Percentiles rank a stretch among this genome's conserved stretches.
Evolutionary conservation across 2,797 vertebrate genomes (phyloP).

Genomic region (Emydoidea blandingii): DNA sequence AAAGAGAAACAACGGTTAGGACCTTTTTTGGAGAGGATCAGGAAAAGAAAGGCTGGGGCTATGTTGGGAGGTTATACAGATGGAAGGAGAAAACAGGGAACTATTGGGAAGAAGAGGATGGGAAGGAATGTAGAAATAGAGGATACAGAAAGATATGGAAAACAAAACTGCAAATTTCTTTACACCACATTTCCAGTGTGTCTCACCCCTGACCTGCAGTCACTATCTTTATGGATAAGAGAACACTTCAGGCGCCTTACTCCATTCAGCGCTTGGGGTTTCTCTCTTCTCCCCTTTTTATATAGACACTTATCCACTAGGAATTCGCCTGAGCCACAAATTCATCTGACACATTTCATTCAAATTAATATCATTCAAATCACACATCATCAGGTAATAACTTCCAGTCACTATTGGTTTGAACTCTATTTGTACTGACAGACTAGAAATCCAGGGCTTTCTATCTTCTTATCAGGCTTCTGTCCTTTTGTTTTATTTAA

Average conservation of each 20-base stretch:
- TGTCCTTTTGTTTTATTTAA: background rate
- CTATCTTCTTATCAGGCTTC: background rate
- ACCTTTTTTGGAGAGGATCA: background rate
- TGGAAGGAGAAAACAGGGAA: background rate
- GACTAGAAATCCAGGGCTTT: background rate
- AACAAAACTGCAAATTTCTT: background rate
- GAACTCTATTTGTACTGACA: background rate
- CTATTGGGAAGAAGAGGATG: background rate
- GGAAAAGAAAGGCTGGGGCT: background rate
- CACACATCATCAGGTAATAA: background rate
- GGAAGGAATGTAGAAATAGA: background rate
- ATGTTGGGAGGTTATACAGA: rapidly evolving
- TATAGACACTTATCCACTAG: background rate
- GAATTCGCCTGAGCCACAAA: background rate
- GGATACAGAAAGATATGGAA: background rate
- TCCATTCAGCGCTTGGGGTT: background rate
- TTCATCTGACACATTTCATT: background rate
- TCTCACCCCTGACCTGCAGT: background rate
- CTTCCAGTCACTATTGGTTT: background rate
- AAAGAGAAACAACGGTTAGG: background rate
- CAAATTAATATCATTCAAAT: background rate
- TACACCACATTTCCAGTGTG: background rate
- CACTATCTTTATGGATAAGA: background rate
- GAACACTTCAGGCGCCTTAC: background rate
- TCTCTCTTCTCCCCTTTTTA: background rate